Percentiles rank a stretch among this genome's conserved stretches.
phyloP scores from a whole-genome alignment of 2,888 invertebrate species.

The Cerastis leucographa region DNA sequence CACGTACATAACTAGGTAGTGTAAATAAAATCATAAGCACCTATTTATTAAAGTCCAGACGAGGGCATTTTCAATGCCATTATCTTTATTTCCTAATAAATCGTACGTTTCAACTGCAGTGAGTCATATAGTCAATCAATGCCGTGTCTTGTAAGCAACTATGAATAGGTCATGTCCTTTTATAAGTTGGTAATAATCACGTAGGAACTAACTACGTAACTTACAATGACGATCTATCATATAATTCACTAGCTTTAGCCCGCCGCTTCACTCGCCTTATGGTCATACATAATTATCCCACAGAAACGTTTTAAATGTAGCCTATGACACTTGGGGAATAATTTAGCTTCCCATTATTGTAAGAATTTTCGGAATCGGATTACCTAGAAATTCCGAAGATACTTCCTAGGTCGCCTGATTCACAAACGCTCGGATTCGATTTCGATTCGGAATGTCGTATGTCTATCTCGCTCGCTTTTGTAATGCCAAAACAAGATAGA shows the following conservation, averaged over 20 bases:
- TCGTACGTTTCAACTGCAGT: constrained; percentile 10
- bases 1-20: neutral
- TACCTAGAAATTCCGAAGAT: no score
- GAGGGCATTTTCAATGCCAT: constrained; percentile 38
- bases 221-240: neutral
- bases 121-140: constrained; percentile 14
- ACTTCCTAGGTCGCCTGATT: no score
- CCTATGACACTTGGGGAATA: no score
- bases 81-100: constrained; percentile 35
- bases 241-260: neutral
- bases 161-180: constrained; percentile 25
- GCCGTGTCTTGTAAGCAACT: constrained; percentile 19
- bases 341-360: no score
- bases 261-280: no score
- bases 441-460: no score
- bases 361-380: no score
- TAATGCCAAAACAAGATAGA: no score
- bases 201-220: neutral
- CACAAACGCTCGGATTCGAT: no score
- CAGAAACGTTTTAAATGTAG: no score
- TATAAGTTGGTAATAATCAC: constrained; percentile 10
- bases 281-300: no score
- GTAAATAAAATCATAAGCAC: constrained; percentile 12
- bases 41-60: constrained; percentile 24
- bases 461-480: no score